Percentiles rank a stretch among this genome's conserved stretches.
Evolutionary conservation across 2,113 vertebrate genomes (phyloP).

Genomic region (Lepus timidus): DNA sequence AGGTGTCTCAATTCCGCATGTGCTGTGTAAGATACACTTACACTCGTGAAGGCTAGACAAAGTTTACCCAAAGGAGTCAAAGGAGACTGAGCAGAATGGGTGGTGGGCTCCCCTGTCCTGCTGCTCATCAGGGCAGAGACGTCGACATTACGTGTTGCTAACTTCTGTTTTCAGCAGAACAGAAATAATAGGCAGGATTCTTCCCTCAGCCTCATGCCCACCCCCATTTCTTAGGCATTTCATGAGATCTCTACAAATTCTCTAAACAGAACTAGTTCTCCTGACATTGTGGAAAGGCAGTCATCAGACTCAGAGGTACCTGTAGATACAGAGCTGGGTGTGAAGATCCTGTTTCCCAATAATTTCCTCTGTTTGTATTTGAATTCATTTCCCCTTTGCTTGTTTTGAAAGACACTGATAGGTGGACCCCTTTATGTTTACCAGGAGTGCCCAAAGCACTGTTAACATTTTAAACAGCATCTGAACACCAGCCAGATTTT

Average conservation of each 20-base stretch:
- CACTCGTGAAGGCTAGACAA: neutral
- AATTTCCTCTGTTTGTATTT: constrained; percentile 27
- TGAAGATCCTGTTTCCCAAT: neutral
- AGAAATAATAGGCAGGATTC: neutral
- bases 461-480: constrained; percentile 15
- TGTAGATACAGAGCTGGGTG: neutral
- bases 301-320: neutral
- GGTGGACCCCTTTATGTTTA: neutral
- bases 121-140: neutral
- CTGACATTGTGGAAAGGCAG: neutral
- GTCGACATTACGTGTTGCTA: neutral
- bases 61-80: neutral
- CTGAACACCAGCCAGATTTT: neutral
- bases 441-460: neutral
- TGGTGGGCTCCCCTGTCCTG: neutral
- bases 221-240: neutral
- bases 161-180: constrained; percentile 44
- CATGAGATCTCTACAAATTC: neutral
- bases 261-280: neutral
- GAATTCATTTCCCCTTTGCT: neutral
- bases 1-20: neutral
- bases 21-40: neutral
- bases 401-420: constrained; percentile 10
- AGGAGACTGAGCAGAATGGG: neutral
- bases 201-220: neutral